Base-by-base conservation (phyloP, 2,888 invertebrate species). In the Steinernema carpocapsae region DNA sequence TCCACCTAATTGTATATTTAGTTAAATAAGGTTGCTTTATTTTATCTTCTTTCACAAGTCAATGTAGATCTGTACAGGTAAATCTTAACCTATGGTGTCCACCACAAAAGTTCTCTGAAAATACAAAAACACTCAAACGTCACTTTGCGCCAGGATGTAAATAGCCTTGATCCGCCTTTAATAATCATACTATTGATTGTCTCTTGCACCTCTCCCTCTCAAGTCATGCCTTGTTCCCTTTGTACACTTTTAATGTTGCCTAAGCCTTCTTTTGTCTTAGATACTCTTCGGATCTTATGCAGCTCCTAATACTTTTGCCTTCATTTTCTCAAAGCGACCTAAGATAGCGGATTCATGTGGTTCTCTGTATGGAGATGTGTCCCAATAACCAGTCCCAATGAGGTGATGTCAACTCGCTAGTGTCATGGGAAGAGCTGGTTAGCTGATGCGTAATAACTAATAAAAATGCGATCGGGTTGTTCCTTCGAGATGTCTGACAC, bases 381-480 rank as follows among this genome's bases (percentile, higher is more conserved):
- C 10, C 37, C 37, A 37, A 37, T 37, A 37, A 37, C 37, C 37
- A 37, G 10, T 10, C 37, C 37, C 3, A 37, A 37, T 37, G 37
- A 37, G 37, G 4, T 37, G 37, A 37, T 37, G 37, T 37, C 37
- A 37, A 37, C 37, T 37, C 10, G 37, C 37, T 37, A 37, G 37
- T 37, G 37, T 37, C 37, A 64, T 64, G 64, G 64, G 64, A 64
- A 32, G 32, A 37, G 64, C 64, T 64, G 64, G 37, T 32, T 64
- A 32, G 32, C 26, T 64, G 32, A 64, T 64, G 64, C 64, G 64
- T 64, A 64, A 64, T 64, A 64, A 64, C 17, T 64, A 26, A 64
- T 26, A 26, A 64, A 64, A 64, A 64, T 64, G 64, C 64, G 64
- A 64, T 64, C 64, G 64, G 64, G 56, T 56, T 56, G 64, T 32